Evolutionary conservation across 2,797 vertebrate species (phyloP), one percentile per base, ranked within the genome.

Genomic region (Poecile montanus): DNA sequence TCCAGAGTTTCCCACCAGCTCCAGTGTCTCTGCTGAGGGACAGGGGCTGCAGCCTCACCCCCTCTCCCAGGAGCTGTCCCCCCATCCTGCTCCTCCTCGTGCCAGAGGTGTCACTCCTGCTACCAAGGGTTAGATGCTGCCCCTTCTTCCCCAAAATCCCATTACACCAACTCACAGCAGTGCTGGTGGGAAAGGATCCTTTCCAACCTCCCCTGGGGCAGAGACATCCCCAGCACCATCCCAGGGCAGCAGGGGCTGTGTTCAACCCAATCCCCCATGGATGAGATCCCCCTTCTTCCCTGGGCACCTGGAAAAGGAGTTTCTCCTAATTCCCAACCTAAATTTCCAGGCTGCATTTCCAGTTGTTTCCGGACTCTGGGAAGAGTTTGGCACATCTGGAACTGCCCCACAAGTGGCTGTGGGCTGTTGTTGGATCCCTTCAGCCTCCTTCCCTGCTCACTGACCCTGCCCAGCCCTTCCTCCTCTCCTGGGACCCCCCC

Each of bases 71-170:
- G 45, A 62, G 34, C 53, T 71, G 27, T 40, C 12, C 10, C 22
- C 48, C n/a, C 16, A 3, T 19, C 76, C 14, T 32, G 38, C 53
- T 57, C 57, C 53, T 67, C 34, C 61, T 91, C 67, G 53, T n/a
- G 57, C 62, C 50, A n/a, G 53, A 30, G n/a, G 23, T 19, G 54
- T n/a, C 30, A 26, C 20, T 13, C 0, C 0, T 54, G 54, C 34
- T 23, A 14, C 68, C 9, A 9, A 75, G 63, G 48, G 40, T 5
- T 0, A 0, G 38, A 8, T 22, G 15, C n/a, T 72, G 70, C 60
- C 30, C 26, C 16, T 88, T 25, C 61, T 68, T 12, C 42, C 51
- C 53, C 42, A 7, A 29, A 63, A 70, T 18, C 21, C 47, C 22
- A 18, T 47, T 11, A 4, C 1, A 1, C 30, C 40, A 22, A 6